Evolutionary conservation across 2,797 vertebrate genomes (phyloP), one percentile per base, ranked within the genome.

Genomic region (Microctenopoma lineatum): DNA sequence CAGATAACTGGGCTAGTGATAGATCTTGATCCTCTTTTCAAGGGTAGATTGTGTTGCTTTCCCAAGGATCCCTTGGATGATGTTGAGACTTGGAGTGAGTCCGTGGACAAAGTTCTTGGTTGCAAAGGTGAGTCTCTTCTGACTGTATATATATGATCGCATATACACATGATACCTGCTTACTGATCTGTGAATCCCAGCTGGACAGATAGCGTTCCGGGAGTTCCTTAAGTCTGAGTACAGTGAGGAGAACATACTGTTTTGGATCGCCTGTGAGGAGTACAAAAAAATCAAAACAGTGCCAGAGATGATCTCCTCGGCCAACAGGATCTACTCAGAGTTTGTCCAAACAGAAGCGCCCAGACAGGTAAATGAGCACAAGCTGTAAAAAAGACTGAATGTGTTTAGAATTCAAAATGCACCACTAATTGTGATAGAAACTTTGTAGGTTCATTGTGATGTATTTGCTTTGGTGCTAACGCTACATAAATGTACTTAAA

Each of bases 171-270:
- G 2, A 4, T 21, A 5, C 12, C 6, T 3, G 1, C 62, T 77
- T 6, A 53, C 18, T 7, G 7, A 3, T 68, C 18, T 74, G 7
- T 60, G 34, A 42, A 54, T 61, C 85, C 5, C 76, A 99, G 97
- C 94, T 12, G 96, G 96, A 58, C 91, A 96, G 87, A 90, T 91
- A 73, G 96, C 97, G 69, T 98, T 99, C 78, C 90, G 93, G 62
- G 86, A 93, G 72, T 99, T 98, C 92, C 77, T 99, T 80, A 96
- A 95, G 88, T 96, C 95, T 0, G 96, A 99, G 83, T 98, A 96
- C 93, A 98, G 96, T 8, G 97, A 99, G 89, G 97, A 99, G 90
- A 98, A 99, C 63, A 95, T 98, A 69, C 92, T 97, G 73, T 98
- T 99, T 91, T 99, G 97, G 96, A 87, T 96, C 67, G 96, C 96